A percentile compares a stretch with the other conserved stretches of the same genome.
These are phyloP conservation scores for Pantherophis vulpinus DNA, from an alignment of 2,797 vertebrate genomes.

Conservation along the genomic window DNA sequence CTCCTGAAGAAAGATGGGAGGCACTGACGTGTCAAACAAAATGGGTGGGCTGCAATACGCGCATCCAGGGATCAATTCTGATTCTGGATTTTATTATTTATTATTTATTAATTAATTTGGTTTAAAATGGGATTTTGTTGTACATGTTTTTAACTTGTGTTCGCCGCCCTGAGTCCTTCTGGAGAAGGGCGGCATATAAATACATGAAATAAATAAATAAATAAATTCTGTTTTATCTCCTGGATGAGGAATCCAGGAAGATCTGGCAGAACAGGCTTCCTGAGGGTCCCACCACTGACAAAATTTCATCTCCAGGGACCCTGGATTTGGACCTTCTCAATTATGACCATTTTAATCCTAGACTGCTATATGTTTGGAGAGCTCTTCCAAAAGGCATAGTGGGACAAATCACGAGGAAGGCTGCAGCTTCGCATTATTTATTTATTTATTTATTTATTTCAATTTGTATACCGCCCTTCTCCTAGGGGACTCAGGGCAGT, in stretches of 20 bases:
- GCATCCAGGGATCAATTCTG: neutral
- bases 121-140: no score
- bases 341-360: neutral
- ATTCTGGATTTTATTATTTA: no score
- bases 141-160: no score
- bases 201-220: no score
- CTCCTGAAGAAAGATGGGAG: neutral
- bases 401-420: neutral
- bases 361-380: neutral
- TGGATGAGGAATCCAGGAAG: no score
- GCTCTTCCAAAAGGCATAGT: neutral
- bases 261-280: neutral
- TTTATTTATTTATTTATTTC: no score
- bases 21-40: neutral
- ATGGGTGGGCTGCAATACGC: rapidly evolving
- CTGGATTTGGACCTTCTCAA: neutral
- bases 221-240: no score
- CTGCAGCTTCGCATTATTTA: neutral
- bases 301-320: neutral
- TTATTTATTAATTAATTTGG: no score
- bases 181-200: no score
- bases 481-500: no score
- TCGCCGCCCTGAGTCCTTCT: no score
- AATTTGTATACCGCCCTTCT: no score
- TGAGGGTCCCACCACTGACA: neutral